Conservation (phyloP, 1,140 invertebrate genomes). For the Caenorhabditis tropicalis region DNA sequence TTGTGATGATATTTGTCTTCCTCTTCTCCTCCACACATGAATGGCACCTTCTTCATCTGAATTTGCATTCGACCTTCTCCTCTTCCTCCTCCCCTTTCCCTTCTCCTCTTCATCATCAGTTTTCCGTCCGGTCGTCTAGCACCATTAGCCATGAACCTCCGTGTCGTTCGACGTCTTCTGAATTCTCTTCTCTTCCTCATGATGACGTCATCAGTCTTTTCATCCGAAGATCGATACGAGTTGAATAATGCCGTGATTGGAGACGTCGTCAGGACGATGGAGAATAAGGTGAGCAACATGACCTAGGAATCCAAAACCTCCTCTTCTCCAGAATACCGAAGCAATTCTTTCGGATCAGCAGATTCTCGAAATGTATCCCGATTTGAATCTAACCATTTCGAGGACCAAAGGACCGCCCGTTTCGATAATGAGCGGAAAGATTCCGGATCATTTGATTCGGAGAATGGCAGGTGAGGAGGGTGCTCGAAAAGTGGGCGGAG, state of each 20-base stretch:
- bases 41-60: background rate
- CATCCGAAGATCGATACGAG: background rate
- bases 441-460: conserved; percentile 14
- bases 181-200: background rate
- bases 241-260: conserved; percentile 8
- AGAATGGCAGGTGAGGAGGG: conserved; percentile 21
- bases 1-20: too few relatives aligned
- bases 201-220: background rate
- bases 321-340: too few relatives aligned
- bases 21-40: background rate
- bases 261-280: background rate
- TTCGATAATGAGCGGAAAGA: conserved; percentile 6
- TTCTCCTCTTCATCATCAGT: background rate
- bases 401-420: background rate
- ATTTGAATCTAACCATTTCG: background rate
- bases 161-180: background rate
- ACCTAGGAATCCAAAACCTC: too few relatives aligned
- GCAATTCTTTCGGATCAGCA: background rate
- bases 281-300: background rate
- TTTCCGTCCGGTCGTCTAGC: background rate
- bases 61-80: conserved; percentile 36
- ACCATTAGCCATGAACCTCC: conserved; percentile 21
- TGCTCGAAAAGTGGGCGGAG: too few relatives aligned
- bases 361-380: conserved; percentile 1
- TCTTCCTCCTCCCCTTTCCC: too few relatives aligned